phyloP scores from a whole-genome alignment of 2,888 invertebrate species.

The Xestia c-nigrum region DNA sequence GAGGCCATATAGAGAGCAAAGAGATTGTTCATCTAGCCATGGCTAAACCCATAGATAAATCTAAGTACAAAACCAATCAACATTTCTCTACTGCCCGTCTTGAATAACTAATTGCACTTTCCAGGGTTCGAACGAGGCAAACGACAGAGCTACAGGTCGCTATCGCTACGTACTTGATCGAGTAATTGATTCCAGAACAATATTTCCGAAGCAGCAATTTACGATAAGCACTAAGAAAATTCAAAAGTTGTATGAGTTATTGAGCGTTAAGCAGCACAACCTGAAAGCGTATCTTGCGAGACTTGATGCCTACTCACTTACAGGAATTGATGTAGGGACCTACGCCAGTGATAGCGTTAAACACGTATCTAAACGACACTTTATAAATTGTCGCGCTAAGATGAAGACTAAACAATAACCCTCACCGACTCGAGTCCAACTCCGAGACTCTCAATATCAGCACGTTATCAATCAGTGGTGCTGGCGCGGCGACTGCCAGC shows the following conservation, averaged over 20 bases:
- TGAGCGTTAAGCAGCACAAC: neutral
- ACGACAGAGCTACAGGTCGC: neutral
- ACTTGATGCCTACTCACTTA: neutral
- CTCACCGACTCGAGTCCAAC: slow-evolving; percentile 1
- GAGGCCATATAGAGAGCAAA: neutral
- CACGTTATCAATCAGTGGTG: slow-evolving; percentile 62
- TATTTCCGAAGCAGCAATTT: neutral
- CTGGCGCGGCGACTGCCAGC: slow-evolving; percentile 48
- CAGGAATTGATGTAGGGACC: neutral
- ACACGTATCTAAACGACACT: neutral
- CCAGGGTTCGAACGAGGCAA: neutral
- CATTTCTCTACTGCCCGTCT: neutral
- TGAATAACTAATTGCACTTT: neutral
- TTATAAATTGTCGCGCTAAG: neutral
- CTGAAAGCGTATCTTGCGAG: neutral
- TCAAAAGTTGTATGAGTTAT: neutral
- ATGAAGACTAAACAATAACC: slow-evolving; percentile 6
- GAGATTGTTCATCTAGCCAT: neutral
- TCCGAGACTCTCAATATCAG: slow-evolving; percentile 50
- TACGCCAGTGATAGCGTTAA: neutral
- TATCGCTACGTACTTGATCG: neutral
- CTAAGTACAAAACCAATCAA: neutral
- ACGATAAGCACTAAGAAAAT: neutral
- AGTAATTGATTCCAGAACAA: neutral
- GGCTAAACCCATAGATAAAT: neutral